Conservation (phyloP, 2,797 vertebrate genomes). For the Crax fasciolata region DNA sequence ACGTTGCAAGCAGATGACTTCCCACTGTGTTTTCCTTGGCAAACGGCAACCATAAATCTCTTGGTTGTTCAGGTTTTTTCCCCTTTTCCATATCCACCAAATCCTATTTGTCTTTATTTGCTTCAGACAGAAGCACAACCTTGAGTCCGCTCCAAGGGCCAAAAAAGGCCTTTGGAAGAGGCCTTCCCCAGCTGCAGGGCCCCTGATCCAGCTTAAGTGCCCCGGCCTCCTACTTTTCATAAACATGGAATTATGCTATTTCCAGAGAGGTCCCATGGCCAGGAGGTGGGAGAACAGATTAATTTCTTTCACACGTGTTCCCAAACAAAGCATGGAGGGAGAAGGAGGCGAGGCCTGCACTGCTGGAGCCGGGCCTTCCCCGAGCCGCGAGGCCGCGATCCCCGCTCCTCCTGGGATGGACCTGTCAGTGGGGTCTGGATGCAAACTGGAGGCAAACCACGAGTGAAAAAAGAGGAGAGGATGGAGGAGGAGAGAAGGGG, state of each 20-base stretch:
- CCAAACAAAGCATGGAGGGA: not conserved
- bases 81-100: not conserved
- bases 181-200: not conserved
- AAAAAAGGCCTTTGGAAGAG: not conserved
- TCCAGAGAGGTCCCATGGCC: not conserved
- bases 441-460: not conserved
- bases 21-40: slow-evolving; percentile 36
- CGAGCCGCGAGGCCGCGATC: not conserved
- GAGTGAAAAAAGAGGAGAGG: not conserved
- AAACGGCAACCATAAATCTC: not conserved
- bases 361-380: not conserved
- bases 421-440: not conserved
- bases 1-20: not conserved
- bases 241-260: not conserved
- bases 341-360: not conserved
- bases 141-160: not conserved
- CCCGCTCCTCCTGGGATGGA: not conserved
- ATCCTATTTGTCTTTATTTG: not conserved
- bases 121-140: not conserved
- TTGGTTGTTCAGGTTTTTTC: not conserved
- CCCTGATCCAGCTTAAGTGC: not conserved
- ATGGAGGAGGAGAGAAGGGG: not conserved
- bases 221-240: not conserved
- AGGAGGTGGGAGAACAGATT: not conserved
- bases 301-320: not conserved